phyloP scores from a whole-genome alignment of 2,113 vertebrate genomes.

The Poeciliopsis occidentalis region DNA sequence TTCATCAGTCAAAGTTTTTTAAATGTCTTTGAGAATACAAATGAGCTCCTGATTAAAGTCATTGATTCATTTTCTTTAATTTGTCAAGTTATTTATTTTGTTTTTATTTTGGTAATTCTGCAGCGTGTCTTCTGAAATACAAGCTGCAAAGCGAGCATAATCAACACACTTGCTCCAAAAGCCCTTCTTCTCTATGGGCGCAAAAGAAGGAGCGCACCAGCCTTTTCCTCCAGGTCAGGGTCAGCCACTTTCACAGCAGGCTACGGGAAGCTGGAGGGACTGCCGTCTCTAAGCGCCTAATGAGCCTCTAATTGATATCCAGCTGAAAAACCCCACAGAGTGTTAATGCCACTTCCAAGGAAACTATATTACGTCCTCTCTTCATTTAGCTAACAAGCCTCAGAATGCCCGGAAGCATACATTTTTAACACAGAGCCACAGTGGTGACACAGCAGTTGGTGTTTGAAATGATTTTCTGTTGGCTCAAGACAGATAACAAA shows the following conservation, averaged over 20 bases:
- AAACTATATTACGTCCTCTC: constrained; percentile 35
- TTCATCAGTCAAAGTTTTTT: neutral
- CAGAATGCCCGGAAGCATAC: constrained; percentile 44
- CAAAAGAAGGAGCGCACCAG: constrained; percentile 10
- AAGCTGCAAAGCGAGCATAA: constrained; percentile 1
- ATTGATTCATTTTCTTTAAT: neutral
- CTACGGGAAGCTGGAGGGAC: constrained; percentile 59
- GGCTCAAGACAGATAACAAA: neutral
- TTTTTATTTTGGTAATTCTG: neutral
- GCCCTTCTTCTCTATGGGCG: neutral
- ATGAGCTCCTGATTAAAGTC: neutral
- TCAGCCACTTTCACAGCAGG: constrained; percentile 53
- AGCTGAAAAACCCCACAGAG: constrained; percentile 63
- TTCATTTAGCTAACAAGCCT: constrained; percentile 48
- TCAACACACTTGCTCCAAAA: neutral
- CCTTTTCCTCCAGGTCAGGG: constrained; percentile 51
- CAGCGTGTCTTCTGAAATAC: constrained; percentile 2
- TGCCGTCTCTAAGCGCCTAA: constrained; percentile 55
- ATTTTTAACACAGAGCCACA: constrained; percentile 40
- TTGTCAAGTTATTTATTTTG: neutral
- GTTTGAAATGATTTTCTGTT: constrained; percentile 15
- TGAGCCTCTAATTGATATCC: constrained; percentile 77
- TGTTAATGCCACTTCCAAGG: constrained; percentile 53
- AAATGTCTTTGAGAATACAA: neutral
- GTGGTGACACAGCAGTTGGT: constrained; percentile 34